Percentiles rank a stretch among this genome's conserved stretches.
phyloP scores from a whole-genome alignment of 2,113 vertebrate genomes.

The Donacobius atricapilla region DNA sequence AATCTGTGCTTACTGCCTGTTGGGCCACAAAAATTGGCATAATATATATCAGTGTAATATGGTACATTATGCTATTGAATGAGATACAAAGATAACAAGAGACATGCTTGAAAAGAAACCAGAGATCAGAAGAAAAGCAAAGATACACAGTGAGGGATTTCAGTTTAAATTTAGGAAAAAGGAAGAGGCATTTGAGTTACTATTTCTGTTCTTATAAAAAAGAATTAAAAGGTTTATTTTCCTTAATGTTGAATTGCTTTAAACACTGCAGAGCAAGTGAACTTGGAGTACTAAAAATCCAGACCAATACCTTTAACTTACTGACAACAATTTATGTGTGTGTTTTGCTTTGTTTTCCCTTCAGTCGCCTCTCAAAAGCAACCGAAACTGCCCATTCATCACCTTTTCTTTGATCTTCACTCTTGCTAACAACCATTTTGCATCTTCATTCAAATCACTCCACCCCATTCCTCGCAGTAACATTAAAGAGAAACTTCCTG shows the following conservation, averaged over 20 bases:
- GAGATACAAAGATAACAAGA: background rate
- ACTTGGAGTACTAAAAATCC: background rate
- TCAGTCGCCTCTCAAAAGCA: conserved; percentile 35
- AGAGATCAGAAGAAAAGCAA: background rate
- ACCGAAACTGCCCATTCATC: conserved; percentile 4
- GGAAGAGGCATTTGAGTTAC: background rate
- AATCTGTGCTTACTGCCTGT: background rate
- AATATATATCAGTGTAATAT: background rate
- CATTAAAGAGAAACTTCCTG: conserved; percentile 36
- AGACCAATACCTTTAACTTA: background rate
- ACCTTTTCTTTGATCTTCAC: conserved; percentile 19
- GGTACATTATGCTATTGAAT: background rate
- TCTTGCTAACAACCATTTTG: conserved; percentile 5
- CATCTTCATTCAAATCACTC: background rate
- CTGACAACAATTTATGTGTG: background rate
- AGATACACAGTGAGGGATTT: background rate
- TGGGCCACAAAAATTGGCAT: background rate
- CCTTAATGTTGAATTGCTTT: background rate
- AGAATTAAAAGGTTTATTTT: background rate
- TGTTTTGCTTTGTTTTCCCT: conserved; percentile 2
- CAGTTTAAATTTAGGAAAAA: background rate
- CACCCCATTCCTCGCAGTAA: conserved; percentile 46
- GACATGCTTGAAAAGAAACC: background rate
- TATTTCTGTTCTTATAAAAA: background rate
- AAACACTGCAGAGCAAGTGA: background rate